Conservation (phyloP, 2,888 invertebrate species). For the Eilema depressum region DNA sequence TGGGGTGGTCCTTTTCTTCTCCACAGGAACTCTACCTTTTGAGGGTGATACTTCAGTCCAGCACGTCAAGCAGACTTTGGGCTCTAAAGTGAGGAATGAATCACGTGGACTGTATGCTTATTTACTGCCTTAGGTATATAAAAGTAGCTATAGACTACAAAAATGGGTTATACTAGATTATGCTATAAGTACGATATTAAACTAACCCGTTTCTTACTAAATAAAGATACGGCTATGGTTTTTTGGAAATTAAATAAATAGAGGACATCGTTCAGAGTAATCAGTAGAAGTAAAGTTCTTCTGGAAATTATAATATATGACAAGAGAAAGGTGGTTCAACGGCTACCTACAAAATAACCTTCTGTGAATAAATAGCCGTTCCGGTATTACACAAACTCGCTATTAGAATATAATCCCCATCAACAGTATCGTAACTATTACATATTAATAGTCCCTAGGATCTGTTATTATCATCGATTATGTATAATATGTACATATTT, state of each 20-base stretch:
- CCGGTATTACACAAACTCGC: not conserved
- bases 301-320: not conserved
- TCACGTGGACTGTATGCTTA: too few relatives aligned
- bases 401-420: not conserved
- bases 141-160: too few relatives aligned
- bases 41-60: too few relatives aligned
- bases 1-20: too few relatives aligned
- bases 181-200: too few relatives aligned
- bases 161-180: too few relatives aligned
- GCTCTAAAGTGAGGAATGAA: too few relatives aligned
- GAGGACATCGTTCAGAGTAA: not conserved
- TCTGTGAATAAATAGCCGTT: not conserved
- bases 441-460: not conserved
- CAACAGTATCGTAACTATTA: not conserved
- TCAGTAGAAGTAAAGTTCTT: not conserved
- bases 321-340: not conserved
- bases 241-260: not conserved
- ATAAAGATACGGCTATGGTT: too few relatives aligned
- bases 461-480: conserved; percentile 3
- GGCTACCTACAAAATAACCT: not conserved
- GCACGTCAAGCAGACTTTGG: too few relatives aligned
- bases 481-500: not conserved
- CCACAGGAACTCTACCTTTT: too few relatives aligned
- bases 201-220: too few relatives aligned
- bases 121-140: too few relatives aligned